A percentile compares a stretch with the other conserved stretches of the same genome.
Evolutionary conservation across 1,140 invertebrate genomes (phyloP).

Genomic region (Coelopa frigida): DNA sequence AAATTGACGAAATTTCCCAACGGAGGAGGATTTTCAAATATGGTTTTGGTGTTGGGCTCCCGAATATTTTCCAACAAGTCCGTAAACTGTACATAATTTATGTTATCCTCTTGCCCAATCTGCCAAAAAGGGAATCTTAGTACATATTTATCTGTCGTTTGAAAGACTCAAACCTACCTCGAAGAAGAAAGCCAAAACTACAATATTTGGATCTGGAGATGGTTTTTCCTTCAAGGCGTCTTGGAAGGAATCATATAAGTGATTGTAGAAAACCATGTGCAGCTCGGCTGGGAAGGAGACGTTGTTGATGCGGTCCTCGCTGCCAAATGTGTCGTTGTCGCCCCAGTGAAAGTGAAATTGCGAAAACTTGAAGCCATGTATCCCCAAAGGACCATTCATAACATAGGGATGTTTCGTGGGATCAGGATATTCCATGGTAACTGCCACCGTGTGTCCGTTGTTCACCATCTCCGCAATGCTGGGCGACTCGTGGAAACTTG

Average conservation of each 20-base stretch:
- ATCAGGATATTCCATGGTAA: conserved; percentile 49
- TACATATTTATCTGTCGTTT: background rate
- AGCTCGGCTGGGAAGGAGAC: conserved; percentile 67
- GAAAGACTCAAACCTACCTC: conserved; percentile 51
- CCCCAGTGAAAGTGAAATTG: conserved; percentile 78
- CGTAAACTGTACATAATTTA: conserved; percentile 53
- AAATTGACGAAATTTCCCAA: conserved; percentile 52
- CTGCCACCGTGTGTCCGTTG: conserved; percentile 67
- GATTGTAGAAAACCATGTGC: conserved; percentile 81
- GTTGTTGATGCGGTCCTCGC: conserved; percentile 80
- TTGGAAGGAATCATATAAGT: conserved; percentile 54
- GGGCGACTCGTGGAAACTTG: conserved; percentile 52
- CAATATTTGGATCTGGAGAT: conserved; percentile 69
- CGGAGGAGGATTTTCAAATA: conserved; percentile 48
- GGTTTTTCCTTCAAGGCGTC: conserved; percentile 61
- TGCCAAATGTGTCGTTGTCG: conserved; percentile 68
- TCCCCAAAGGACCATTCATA: conserved; percentile 58
- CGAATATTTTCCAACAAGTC: conserved; percentile 50
- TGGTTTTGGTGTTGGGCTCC: conserved; percentile 42
- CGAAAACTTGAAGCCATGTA: conserved; percentile 62
- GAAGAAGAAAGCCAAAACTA: conserved; percentile 78
- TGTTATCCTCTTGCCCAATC: conserved; percentile 32
- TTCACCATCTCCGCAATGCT: conserved; percentile 54
- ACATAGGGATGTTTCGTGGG: conserved; percentile 48
- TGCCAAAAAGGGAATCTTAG: background rate